A percentile compares a stretch with the other conserved stretches of the same genome.
phyloP scores from a whole-genome alignment of 2,797 vertebrate species.

The Erpetoichthys calabaricus region DNA sequence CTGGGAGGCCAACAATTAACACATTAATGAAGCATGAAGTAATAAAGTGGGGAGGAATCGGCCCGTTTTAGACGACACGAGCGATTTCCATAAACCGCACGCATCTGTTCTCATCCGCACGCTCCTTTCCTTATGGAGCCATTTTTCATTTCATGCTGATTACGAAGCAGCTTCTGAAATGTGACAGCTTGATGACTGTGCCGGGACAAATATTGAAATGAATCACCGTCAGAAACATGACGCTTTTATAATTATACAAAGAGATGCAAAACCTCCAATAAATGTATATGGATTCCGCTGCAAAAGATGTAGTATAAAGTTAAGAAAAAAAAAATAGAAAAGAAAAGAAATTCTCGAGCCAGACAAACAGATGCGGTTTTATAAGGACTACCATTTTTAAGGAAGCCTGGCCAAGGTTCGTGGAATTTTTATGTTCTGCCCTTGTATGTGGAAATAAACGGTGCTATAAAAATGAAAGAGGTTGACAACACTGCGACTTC shows the following conservation, averaged over 20 bases:
- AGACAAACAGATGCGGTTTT: no score
- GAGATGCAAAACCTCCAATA: no score
- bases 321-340: no score
- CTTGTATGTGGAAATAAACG: no score
- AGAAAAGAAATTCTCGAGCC: no score
- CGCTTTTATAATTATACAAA: slow-evolving; percentile 24
- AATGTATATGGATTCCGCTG: no score
- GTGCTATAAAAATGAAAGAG: no score
- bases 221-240: slow-evolving; percentile 25
- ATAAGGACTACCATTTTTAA: no score
- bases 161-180: slow-evolving; percentile 23
- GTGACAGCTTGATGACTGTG: slow-evolving; percentile 23
- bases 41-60: slow-evolving; percentile 43
- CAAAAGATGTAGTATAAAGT: no score
- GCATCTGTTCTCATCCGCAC: slow-evolving; percentile 40
- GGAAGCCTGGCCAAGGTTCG: no score
- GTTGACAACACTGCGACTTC: no score
- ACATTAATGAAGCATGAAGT: slow-evolving; percentile 60
- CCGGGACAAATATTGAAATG: slow-evolving; percentile 31
- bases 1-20: slow-evolving; percentile 64
- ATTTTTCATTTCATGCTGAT: slow-evolving; percentile 35
- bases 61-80: slow-evolving; percentile 43
- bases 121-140: slow-evolving; percentile 35
- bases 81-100: slow-evolving; percentile 41
- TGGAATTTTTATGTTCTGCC: no score